Percentiles rank a stretch among this genome's conserved stretches.
These are phyloP conservation scores for Chromoteleia sp. DNA, from an alignment of 2,888 invertebrate genomes.

Conservation along the genomic window DNA sequence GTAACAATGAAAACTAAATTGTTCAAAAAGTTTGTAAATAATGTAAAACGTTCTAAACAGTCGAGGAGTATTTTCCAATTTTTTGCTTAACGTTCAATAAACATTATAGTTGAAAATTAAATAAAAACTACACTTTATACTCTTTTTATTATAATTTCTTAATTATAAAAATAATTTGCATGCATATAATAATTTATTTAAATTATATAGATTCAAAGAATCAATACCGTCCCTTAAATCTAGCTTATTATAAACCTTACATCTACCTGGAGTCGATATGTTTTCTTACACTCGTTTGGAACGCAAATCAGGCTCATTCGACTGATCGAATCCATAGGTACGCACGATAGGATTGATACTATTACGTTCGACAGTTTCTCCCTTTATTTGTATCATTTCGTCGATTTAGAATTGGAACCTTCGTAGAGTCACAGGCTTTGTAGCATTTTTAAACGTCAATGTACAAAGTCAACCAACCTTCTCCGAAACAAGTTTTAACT, in stretches of 20 bases:
- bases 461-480: conserved; percentile 5
- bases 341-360: conserved; percentile 62
- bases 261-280: conserved; percentile 62
- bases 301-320: conserved; percentile 63
- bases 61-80: too few relatives aligned
- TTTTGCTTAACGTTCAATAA: too few relatives aligned
- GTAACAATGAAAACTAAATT: too few relatives aligned
- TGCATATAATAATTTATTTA: conserved; percentile 45
- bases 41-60: too few relatives aligned
- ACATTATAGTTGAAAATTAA: too few relatives aligned
- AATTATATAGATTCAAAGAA: conserved; percentile 59
- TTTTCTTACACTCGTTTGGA: conserved; percentile 65
- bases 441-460: conserved; percentile 25
- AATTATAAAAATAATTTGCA: conserved; percentile 11
- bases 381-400: conserved; percentile 52
- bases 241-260: conserved; percentile 61
- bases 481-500: conserved; percentile 3
- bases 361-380: conserved; percentile 50
- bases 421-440: conserved; percentile 33
- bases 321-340: conserved; percentile 65
- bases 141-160: neutral
- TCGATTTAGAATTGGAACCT: conserved; percentile 65
- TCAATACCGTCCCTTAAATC: conserved; percentile 51
- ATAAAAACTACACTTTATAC: neutral
- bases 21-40: too few relatives aligned